Evolutionary conservation across 1,140 invertebrate species (phyloP).

Genomic region (Scaptomyza montana): DNA sequence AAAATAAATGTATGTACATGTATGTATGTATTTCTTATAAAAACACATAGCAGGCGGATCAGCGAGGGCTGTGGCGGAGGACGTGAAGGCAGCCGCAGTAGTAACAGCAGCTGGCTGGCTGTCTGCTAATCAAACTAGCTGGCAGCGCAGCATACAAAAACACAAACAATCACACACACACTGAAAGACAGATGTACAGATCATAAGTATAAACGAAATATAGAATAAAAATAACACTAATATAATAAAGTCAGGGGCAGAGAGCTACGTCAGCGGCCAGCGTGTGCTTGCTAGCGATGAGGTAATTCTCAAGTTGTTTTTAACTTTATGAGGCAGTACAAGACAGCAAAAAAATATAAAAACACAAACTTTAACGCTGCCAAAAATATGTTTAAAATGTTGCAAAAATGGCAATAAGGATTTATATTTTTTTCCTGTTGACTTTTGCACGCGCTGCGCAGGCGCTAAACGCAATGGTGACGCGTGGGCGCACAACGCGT

Average conservation of each 20-base stretch:
- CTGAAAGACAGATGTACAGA: slow-evolving; percentile 35
- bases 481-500: slow-evolving; percentile 29
- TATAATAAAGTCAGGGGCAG: slow-evolving; percentile 76
- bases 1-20: slow-evolving; percentile 48
- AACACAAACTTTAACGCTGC: slow-evolving; percentile 18
- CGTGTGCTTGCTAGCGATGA: slow-evolving; percentile 58
- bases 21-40: slow-evolving; percentile 23
- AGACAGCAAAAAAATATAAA: slow-evolving; percentile 21
- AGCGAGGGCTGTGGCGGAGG: slow-evolving; percentile 8
- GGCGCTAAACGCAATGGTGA: slow-evolving; percentile 41
- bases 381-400: slow-evolving; percentile 9
- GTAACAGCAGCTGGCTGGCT: slow-evolving; percentile 20
- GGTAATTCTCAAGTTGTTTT: slow-evolving; percentile 71
- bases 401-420: slow-evolving; percentile 13
- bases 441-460: slow-evolving; percentile 45
- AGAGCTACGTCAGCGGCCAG: slow-evolving; percentile 56
- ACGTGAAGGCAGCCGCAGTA: slow-evolving; percentile 2
- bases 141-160: slow-evolving; percentile 36
- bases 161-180: slow-evolving; percentile 2
- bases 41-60: slow-evolving; percentile 1
- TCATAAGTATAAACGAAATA: slow-evolving; percentile 62
- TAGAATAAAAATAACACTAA: slow-evolving; percentile 51
- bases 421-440: slow-evolving; percentile 26
- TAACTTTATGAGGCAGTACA: slow-evolving; percentile 29
- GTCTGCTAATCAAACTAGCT: slow-evolving; percentile 37